Base-by-base conservation (phyloP, 2,888 invertebrate genomes). In the Andrena camellia region DNA sequence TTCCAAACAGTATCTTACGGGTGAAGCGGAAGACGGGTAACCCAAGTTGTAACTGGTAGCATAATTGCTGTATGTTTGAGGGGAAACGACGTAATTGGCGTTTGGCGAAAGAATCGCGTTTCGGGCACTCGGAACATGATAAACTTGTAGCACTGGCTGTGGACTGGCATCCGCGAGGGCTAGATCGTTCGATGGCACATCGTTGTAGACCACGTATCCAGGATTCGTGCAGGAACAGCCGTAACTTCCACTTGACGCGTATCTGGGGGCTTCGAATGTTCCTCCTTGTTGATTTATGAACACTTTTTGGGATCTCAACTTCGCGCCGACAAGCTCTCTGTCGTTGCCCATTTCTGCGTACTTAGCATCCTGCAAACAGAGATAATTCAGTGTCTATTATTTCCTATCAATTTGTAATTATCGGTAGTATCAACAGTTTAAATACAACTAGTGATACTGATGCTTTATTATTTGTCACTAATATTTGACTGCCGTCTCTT, bases 21-120 rank as follows among this genome's bases (percentile, higher is more conserved):
- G 70, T n/a, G 66, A 3, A 7, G 52, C 4, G 7, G 31, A 26
- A 23, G 62, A 2, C 20, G 54, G 59, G 48, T 29, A 63, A 0
- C 23, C 3, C 3, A 2, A n/a, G 8, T 4, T 10, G 33, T 31
- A 42, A n/a, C 26, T 52, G 23, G 17, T 10, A 2, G 2, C n/a
- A 26, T 62, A 59, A 70, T 23, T 64, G 2, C 20, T 33, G 54
- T 79, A 70, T 29, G 20, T 2, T 10, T 66, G 10, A 0, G 81
- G 73, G 17, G 26, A 2, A 5, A 64, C 1, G n/a, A 10, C 13
- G 54, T 81, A 76, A 17, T n/a, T 23, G 6, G 20, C 2, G 26
- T 29, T 63, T 2, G 42, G 57, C 7, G 23, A 10, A 31, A 54
- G 66, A 63, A 29, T 52, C 20, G 54, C 23, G 2, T 3, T 26